Conservation (phyloP, 1,140 invertebrate species). For the Diploscapter pachys region DNA sequence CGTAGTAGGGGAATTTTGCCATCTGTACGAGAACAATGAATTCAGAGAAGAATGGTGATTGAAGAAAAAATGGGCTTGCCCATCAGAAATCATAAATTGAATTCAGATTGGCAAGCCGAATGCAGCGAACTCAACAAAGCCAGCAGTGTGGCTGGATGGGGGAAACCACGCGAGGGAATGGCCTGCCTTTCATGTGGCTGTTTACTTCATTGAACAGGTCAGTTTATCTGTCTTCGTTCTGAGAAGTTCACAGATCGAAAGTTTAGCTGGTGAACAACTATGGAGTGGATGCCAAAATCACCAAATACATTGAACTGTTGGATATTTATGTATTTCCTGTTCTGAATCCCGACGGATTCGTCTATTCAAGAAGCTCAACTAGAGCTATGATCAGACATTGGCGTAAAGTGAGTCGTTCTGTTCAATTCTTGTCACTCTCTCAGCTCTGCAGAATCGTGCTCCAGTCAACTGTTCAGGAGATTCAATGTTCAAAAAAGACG, state of each 20-base stretch:
- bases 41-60: not conserved
- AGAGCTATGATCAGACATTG: constrained; percentile 38
- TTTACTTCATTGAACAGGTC: constrained; percentile 54
- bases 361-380: constrained; percentile 64
- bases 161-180: constrained; percentile 54
- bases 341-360: constrained; percentile 72
- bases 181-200: constrained; percentile 50
- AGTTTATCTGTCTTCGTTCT: not conserved
- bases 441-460: constrained; percentile 53
- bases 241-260: constrained; percentile 3
- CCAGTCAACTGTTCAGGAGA: constrained; percentile 49
- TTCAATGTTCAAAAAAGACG: constrained; percentile 37
- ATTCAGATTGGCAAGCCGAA: constrained; percentile 37
- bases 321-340: constrained; percentile 69
- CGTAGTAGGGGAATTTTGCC: too few relatives aligned
- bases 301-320: constrained; percentile 56
- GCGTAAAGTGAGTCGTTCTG: not conserved
- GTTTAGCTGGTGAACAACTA: constrained; percentile 49
- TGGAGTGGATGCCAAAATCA: constrained; percentile 49
- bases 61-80: not conserved
- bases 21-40: too few relatives aligned
- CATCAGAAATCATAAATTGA: not conserved
- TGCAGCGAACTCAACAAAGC: constrained; percentile 35
- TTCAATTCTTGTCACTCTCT: constrained; percentile 39
- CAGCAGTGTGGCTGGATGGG: constrained; percentile 52